Evolutionary conservation across 1,140 invertebrate genomes (phyloP), one percentile per base, ranked within the genome.

Genomic region (Marisa cornuarietis): DNA sequence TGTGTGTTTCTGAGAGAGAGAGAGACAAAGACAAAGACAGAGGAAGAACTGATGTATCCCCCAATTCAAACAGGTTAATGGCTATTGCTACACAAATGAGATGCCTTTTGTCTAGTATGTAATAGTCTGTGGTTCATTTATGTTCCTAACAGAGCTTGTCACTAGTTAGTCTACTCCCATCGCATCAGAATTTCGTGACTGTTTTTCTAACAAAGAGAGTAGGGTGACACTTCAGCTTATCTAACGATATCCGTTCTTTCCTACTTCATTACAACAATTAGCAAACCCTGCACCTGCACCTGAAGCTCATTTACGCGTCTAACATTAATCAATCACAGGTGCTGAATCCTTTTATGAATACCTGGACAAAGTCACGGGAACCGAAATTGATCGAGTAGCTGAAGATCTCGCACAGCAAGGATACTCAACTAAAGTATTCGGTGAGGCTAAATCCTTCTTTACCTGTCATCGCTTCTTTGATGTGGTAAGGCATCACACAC

Each of bases 281-380:
- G 2, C 18, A 3, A 5, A 63, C n/a, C 62, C 18, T 63, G 4
- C n/a, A 3, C 4, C 62, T n/a, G n/a, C n/a, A 63, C 62, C 3
- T n/a, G n/a, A n/a, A n/a, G n/a, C 18, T n/a, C 62, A n/a, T 20
- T 63, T 7, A 63, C 62, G 18, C n/a, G 2, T 63, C n/a, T 63
- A 63, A 20, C n/a, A 63, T 63, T 31, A 14, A 52, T 73, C 22
- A 52, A 6, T 75, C 24, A 24, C 73, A 75, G 73, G 26, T 24
- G 73, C 52, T n/a, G 61, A 61, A 58, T 58, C 73, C 26, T 62
- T 75, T 5, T 11, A 20, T 13, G 26, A 75, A 22, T 75, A 75
- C 73, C n/a, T 58, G 20, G 52, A n/a, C 58, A 61, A 26, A 14
- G 14, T 75, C 5, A 42, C 58, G 0, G 73, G 73, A 31, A 24